phyloP scores from a whole-genome alignment of 53 echinoderm and acorn worm species.

The Pentamera pediparva region DNA sequence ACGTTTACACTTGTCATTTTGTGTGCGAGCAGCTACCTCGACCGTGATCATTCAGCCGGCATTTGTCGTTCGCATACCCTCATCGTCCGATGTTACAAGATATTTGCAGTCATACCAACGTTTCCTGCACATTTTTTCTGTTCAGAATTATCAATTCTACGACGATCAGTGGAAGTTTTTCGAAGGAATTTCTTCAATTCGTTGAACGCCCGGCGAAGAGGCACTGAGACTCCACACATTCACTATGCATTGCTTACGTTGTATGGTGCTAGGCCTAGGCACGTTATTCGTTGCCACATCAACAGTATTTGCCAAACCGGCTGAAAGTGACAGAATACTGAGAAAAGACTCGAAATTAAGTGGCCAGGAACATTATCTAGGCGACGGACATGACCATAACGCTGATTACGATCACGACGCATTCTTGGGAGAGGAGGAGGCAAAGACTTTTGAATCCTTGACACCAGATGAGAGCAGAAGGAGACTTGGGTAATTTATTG shows the following conservation, averaged over 20 bases:
- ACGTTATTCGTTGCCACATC: constrained; percentile 4
- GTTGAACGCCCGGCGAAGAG: background rate
- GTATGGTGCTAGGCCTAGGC: constrained; percentile 5
- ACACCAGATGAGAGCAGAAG: constrained; percentile 76
- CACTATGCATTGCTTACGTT: constrained; percentile 13
- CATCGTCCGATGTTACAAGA: too few species aligned
- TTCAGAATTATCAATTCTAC: too few species aligned
- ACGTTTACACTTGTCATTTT: constrained; percentile 33
- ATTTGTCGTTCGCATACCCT: too few species aligned
- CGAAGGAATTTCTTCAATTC: background rate
- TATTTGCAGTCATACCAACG: too few species aligned
- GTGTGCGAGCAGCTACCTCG: too few species aligned
- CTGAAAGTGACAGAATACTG: constrained; percentile 14
- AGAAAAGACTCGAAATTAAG: constrained; percentile 51
- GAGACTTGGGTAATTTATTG: constrained; percentile 55
- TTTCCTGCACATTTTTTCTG: too few species aligned
- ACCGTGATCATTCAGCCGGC: background rate
- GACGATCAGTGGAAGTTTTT: background rate
- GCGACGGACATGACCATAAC: constrained; percentile 70
- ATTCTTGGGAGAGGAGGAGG: constrained; percentile 86
- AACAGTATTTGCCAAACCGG: constrained; percentile 16
- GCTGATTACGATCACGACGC: constrained; percentile 90
- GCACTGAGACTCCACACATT: background rate
- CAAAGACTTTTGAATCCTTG: constrained; percentile 65
- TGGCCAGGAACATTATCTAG: constrained; percentile 57